Base-by-base conservation (phyloP, 2,797 vertebrate genomes). In the Manis javanica region DNA sequence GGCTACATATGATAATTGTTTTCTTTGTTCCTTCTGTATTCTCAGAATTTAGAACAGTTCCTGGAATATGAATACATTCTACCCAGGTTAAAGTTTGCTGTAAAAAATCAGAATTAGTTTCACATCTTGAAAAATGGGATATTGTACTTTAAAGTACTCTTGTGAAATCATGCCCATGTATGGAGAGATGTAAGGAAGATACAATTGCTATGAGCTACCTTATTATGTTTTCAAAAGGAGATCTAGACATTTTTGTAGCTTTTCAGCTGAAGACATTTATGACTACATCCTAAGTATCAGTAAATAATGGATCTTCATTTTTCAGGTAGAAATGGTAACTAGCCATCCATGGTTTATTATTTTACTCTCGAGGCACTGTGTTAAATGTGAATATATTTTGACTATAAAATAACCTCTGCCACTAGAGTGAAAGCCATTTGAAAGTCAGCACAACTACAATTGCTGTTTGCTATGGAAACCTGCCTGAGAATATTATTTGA, bases 351-450 rank as follows among this genome's bases (percentile, higher is more conserved):
- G 64, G 10, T 46, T 97, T 89, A 10, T 85, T 72, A 87, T 90
- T 72, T 66, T 77, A 93, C 51, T 2, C 6, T 72, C 3, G 4
- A 15, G 49, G 59, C 51, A 61, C 83, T 93, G 71, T 18, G 7
- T 69, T 97, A 96, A 94, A 96, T 97, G 85, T 69, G 83, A 34
- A 81, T 84, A 89, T 42, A 66, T 21, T 34, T 82, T 63, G 34
- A 93, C 64, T 84, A 0, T 95, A 71, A 96, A 96, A 71, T 37
- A 87, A n/a, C 13, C 1, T 85, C n/a, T 69, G 7, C 31, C 79
- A 85, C 51, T 78, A 78, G 71, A 98, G 68, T 72, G 92, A 96
- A 92, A 97, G 95, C n/a, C 87, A 92, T 90, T 97, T 96, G 81
- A 82, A 97, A 96, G 90, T 85, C 90, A 96, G 71, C 57, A 97